Evolutionary conservation across 1,140 invertebrate genomes (phyloP).

Genomic region (Papilio aristodemus): DNA sequence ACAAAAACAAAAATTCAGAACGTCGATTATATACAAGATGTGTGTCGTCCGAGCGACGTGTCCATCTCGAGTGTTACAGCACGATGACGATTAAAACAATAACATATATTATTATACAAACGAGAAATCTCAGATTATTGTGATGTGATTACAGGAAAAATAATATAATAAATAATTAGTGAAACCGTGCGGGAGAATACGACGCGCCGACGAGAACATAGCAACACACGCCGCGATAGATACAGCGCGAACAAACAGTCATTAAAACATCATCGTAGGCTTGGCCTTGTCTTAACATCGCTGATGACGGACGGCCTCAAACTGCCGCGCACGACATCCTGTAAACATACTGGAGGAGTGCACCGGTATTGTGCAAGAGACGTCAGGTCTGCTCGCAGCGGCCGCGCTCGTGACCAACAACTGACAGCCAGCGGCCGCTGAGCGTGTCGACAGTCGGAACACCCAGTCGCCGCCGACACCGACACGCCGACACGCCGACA

Average conservation of each 20-base stretch:
- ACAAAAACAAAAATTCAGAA: slow-evolving; percentile 54
- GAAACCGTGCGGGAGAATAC: not conserved
- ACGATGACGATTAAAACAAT: slow-evolving; percentile 4
- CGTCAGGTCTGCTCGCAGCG: too few relatives aligned
- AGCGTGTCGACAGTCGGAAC: too few relatives aligned
- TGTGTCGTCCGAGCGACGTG: slow-evolving; percentile 34
- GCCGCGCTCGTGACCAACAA: too few relatives aligned
- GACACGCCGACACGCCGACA: too few relatives aligned
- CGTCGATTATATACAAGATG: slow-evolving; percentile 61
- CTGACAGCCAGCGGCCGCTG: too few relatives aligned
- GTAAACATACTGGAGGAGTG: too few relatives aligned
- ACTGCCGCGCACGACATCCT: too few relatives aligned
- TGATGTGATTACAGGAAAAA: slow-evolving; percentile 13
- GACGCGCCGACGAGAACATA: not conserved
- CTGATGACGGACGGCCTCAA: too few relatives aligned
- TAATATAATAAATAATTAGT: slow-evolving; percentile 9
- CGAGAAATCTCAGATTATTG: slow-evolving; percentile 31
- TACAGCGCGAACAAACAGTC: not conserved
- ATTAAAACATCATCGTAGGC: not conserved
- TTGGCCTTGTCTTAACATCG: too few relatives aligned
- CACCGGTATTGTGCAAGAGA: too few relatives aligned
- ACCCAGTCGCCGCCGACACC: too few relatives aligned
- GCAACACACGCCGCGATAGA: not conserved
- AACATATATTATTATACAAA: slow-evolving; percentile 7
- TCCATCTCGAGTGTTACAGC: slow-evolving; percentile 33